Conservation (phyloP, 2,113 vertebrate species). For the Oreochromis tanganicae region DNA sequence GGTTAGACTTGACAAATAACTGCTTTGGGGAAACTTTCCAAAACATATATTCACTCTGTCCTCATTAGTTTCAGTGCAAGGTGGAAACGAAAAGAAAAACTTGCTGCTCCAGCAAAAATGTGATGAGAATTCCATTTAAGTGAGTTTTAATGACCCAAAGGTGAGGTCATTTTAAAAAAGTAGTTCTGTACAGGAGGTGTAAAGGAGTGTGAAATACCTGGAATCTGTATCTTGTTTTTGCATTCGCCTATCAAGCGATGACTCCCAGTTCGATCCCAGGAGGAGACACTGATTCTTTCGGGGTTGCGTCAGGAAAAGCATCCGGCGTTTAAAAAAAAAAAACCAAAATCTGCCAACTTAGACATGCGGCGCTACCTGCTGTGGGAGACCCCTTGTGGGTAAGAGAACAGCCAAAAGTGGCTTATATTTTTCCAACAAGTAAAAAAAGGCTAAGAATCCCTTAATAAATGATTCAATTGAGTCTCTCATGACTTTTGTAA, state of each 20-base stretch:
- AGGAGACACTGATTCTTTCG: not conserved
- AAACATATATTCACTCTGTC: conserved; percentile 1
- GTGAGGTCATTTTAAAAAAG: not conserved
- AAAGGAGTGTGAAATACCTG: not conserved
- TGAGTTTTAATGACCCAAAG: conserved; percentile 13
- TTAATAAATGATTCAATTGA: not conserved
- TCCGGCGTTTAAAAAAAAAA: not conserved
- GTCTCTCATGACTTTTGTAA: not conserved
- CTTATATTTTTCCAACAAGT: not conserved
- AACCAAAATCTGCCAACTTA: not conserved
- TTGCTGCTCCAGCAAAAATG: not conserved
- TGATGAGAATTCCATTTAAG: conserved; percentile 9
- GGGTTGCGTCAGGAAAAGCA: not conserved
- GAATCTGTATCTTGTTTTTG: not conserved
- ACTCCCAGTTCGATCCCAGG: not conserved
- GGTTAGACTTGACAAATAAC: conserved; percentile 16
- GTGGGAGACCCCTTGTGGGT: not conserved
- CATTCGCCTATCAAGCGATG: not conserved
- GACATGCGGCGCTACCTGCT: not conserved
- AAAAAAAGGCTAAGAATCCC: not conserved
- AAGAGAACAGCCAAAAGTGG: not conserved
- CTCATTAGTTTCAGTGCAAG: conserved; percentile 14
- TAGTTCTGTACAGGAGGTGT: not conserved
- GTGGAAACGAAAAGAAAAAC: not conserved
- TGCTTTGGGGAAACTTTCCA: conserved; percentile 2